Conservation (phyloP, 2,888 invertebrate species). For the Sinodicranocentrus sp. region DNA sequence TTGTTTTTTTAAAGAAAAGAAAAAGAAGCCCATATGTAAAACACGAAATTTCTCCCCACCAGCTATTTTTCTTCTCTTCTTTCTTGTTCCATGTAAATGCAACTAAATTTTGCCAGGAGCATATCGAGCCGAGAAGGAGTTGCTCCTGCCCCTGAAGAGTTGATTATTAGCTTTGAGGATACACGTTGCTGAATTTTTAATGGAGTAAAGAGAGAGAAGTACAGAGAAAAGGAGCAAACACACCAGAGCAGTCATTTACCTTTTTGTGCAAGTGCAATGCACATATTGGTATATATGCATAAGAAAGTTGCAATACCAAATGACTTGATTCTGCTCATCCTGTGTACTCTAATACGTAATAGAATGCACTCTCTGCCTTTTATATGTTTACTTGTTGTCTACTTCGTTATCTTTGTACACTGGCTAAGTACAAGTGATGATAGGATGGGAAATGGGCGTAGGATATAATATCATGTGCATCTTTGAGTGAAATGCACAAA, state of each 20-base stretch:
- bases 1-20: slow-evolving; percentile 14
- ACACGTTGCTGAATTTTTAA: slow-evolving; percentile 39
- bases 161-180: slow-evolving; percentile 28
- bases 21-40: too few relatives aligned
- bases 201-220: background rate
- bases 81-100: background rate
- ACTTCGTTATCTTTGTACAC: slow-evolving; percentile 39
- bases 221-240: slow-evolving; percentile 25
- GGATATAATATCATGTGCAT: too few relatives aligned
- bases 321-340: too few relatives aligned
- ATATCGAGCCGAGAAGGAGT: background rate
- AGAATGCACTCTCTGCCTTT: too few relatives aligned
- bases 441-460: too few relatives aligned
- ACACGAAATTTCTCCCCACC: too few relatives aligned
- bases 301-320: too few relatives aligned
- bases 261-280: slow-evolving; percentile 17
- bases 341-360: too few relatives aligned
- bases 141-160: slow-evolving; percentile 1
- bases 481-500: too few relatives aligned
- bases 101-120: slow-evolving; percentile 3
- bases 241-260: slow-evolving; percentile 51
- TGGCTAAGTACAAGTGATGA: slow-evolving; percentile 35
- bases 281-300: background rate
- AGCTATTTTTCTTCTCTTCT: too few relatives aligned
- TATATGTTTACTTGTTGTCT: slow-evolving; percentile 24